These are phyloP conservation scores for Neodontobutis hainanensis DNA, from an alignment of 2,113 vertebrate genomes.

Conservation along the genomic window DNA sequence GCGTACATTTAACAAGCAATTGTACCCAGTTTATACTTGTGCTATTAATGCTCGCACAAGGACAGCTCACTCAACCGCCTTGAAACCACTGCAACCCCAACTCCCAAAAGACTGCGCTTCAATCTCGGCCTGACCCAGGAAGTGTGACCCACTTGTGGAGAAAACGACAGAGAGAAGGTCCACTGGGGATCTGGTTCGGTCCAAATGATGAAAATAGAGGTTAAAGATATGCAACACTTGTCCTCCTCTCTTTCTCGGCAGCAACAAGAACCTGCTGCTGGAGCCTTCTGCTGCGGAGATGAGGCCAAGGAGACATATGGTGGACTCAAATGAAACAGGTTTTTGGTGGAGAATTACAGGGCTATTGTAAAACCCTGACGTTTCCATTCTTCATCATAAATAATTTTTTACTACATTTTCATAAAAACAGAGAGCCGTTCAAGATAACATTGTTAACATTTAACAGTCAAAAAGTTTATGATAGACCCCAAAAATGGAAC, in stretches of 20 bases:
- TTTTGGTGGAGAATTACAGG: neutral
- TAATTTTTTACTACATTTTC: too few relatives aligned
- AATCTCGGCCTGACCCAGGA: slow-evolving; percentile 64
- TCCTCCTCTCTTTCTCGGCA: slow-evolving; percentile 31
- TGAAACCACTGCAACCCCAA: slow-evolving; percentile 51
- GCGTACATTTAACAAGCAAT: neutral
- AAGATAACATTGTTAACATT: too few relatives aligned
- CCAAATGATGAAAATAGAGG: slow-evolving; percentile 32
- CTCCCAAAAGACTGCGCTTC: slow-evolving; percentile 56
- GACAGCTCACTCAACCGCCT: slow-evolving; percentile 14
- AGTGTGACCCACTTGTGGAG: slow-evolving; percentile 68
- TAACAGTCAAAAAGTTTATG: too few relatives aligned
- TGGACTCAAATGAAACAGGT: slow-evolving; percentile 31
- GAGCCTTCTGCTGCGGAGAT: slow-evolving; percentile 62
- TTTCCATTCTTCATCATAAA: too few relatives aligned
- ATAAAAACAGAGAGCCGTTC: too few relatives aligned
- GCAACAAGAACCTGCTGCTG: slow-evolving; percentile 37
- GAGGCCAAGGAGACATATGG: slow-evolving; percentile 75
- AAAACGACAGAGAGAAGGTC: slow-evolving; percentile 21
- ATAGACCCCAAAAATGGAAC: too few relatives aligned
- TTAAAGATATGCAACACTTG: slow-evolving; percentile 38
- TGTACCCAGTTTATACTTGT: neutral
- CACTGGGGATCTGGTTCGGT: slow-evolving; percentile 12
- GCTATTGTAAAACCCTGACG: neutral
- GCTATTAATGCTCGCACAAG: slow-evolving; percentile 35